Percentiles rank a stretch among this genome's conserved stretches.
Conservation (phyloP, 2,797 vertebrate species). For the Phalanger gymnotis region DNA sequence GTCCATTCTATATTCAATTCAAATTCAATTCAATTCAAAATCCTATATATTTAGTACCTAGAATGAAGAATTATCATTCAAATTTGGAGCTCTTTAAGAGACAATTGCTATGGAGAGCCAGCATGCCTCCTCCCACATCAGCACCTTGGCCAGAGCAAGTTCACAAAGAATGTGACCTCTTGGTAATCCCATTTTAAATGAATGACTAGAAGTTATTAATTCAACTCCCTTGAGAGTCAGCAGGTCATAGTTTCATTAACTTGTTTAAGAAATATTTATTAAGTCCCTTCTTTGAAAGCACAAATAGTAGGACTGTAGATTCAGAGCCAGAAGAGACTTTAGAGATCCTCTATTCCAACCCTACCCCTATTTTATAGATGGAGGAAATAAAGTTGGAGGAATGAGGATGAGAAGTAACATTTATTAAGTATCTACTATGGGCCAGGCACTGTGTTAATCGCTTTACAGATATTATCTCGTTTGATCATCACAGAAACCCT, state of each 20-base stretch:
- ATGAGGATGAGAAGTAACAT: neutral
- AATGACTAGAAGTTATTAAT: neutral
- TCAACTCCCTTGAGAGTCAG: neutral
- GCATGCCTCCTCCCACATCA: neutral
- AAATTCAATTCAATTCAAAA: neutral
- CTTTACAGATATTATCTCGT: neutral
- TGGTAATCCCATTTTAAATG: slow-evolving; percentile 2
- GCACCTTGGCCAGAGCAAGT: neutral
- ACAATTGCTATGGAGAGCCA: neutral
- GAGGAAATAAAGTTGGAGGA: neutral
- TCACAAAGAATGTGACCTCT: neutral
- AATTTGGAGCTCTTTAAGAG: neutral
- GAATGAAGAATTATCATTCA: neutral
- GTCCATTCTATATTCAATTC: neutral
- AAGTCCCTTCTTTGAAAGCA: neutral
- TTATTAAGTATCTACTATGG: neutral
- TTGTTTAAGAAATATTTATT: slow-evolving; percentile 1
- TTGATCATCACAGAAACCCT: neutral
- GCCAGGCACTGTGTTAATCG: neutral
- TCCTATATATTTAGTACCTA: neutral
- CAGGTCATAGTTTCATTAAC: neutral
- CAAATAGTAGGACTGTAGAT: neutral
- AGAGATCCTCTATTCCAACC: neutral
- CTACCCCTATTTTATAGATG: neutral
- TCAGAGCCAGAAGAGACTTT: neutral